A percentile compares a stretch with the other conserved stretches of the same genome.
Conservation (phyloP, 2,797 vertebrate genomes). For the Lagocephalus sceleratus region DNA sequence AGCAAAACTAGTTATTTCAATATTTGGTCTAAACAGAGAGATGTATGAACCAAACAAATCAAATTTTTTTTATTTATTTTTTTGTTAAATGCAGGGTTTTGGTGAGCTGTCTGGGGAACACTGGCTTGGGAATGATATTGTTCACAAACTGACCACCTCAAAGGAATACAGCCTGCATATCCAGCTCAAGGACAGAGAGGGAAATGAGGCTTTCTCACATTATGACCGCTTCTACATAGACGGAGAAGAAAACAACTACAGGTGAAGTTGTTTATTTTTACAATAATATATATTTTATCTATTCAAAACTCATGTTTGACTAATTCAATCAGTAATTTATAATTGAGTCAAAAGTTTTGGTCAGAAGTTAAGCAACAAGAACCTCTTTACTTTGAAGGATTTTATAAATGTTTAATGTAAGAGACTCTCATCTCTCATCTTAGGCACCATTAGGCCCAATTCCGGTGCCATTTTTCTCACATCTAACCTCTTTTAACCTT, state of each 20-base stretch:
- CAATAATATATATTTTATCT: background rate
- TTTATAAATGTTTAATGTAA: slow-evolving; percentile 27
- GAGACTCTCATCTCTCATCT: slow-evolving; percentile 22
- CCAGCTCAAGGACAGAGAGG: slow-evolving; percentile 77
- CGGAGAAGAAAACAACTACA: slow-evolving; percentile 80
- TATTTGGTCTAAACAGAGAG: too few relatives aligned
- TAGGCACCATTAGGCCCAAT: slow-evolving; percentile 26
- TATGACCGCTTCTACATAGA: slow-evolving; percentile 78
- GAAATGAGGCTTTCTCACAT: slow-evolving; percentile 78
- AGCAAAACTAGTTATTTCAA: too few relatives aligned
- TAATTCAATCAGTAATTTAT: background rate
- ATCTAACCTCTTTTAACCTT: slow-evolving; percentile 6
- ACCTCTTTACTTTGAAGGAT: slow-evolving; percentile 13
- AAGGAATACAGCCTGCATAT: slow-evolving; percentile 77
- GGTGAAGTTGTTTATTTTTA: slow-evolving; percentile 50
- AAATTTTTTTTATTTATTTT: slow-evolving; percentile 26
- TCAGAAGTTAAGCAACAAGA: slow-evolving; percentile 24
- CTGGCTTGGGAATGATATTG: slow-evolving; percentile 85
- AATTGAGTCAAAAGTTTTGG: background rate
- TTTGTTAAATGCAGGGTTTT: slow-evolving; percentile 77
- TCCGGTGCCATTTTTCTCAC: slow-evolving; percentile 8
- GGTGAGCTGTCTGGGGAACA: slow-evolving; percentile 80
- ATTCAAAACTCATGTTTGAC: background rate
- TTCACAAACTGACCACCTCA: slow-evolving; percentile 78
- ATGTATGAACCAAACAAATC: background rate